phyloP scores from a whole-genome alignment of 2,113 vertebrate genomes.

The Isurus oxyrinchus region DNA sequence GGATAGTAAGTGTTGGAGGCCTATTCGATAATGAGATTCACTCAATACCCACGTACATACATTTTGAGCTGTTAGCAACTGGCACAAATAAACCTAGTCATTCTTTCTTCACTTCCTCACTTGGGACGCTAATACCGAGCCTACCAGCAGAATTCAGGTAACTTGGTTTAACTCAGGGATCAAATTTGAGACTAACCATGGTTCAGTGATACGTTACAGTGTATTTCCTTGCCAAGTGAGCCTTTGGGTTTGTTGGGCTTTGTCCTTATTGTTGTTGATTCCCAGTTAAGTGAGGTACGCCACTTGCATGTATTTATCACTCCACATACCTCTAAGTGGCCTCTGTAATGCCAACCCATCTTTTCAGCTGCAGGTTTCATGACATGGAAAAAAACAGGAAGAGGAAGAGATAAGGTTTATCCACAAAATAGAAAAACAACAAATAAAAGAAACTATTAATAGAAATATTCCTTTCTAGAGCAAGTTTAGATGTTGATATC shows the following conservation, averaged over 20 bases:
- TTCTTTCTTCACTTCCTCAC: background rate
- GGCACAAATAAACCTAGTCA: background rate
- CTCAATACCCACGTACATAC: background rate
- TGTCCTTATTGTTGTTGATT: slow-evolving; percentile 8
- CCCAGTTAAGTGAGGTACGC: background rate
- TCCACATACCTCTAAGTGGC: background rate
- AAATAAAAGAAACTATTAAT: background rate
- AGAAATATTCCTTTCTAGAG: background rate
- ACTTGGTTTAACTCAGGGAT: background rate
- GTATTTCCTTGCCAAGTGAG: background rate
- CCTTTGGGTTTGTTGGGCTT: background rate
- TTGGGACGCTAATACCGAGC: background rate
- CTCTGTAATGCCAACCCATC: background rate
- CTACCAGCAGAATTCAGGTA: background rate
- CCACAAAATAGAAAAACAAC: background rate
- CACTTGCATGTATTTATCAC: background rate
- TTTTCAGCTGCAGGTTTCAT: background rate
- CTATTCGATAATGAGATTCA: background rate
- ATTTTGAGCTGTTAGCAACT: background rate
- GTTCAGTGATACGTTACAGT: background rate
- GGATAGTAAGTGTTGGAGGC: background rate
- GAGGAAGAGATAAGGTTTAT: background rate
- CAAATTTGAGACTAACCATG: background rate
- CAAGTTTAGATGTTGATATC: background rate
- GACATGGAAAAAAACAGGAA: background rate